Evolutionary conservation across 2,797 vertebrate species (phyloP), one percentile per base, ranked within the genome.

Genomic region (Megaceryle alcyon): DNA sequence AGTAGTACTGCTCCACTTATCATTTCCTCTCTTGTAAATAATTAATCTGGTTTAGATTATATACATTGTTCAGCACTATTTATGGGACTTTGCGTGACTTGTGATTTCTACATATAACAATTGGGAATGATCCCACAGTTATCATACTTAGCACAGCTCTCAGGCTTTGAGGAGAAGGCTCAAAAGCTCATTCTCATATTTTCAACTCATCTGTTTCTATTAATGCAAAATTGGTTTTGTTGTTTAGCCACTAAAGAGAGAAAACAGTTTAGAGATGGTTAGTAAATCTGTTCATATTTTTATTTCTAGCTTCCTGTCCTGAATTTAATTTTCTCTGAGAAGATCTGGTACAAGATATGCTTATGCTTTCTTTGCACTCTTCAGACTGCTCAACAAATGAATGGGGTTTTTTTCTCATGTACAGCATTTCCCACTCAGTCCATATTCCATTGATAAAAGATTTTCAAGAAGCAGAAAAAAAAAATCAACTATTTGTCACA

Each of bases 341-440:
- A 96, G 92, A 86, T 31, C 51, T 61, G 72, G 53, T 65, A 95
- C 66, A 72, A 80, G 80, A 93, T 82, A 59, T 60, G n/a, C 12
- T 43, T 92, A 69, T 60, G 70, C 31, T 91, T 96, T 90, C 54
- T 82, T 93, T 88, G 94, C 61, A 72, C 20, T 94, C 82, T 94
- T 91, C 63, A 92, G 37, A 83, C 70, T 80, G 46, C 72, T 94
- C 56, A 94, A 59, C 43, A 57, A 97, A 89, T 68, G 6, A 26
- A 53, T 64, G 19, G 1, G 39, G 35, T 35, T 44, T 82, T 78
- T 90, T 82, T 78, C 48, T 80, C 51, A 92, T 76, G 43, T 77
- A 69, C 54, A 87, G 43, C 73, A 90, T 75, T 93, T 75, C 53
- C 35, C 53, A 92, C 39, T 14, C 29, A 46, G 25, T 59, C 17